phyloP scores from a whole-genome alignment of 2,888 invertebrate genomes.

The Carpatolechia fugitivella region DNA sequence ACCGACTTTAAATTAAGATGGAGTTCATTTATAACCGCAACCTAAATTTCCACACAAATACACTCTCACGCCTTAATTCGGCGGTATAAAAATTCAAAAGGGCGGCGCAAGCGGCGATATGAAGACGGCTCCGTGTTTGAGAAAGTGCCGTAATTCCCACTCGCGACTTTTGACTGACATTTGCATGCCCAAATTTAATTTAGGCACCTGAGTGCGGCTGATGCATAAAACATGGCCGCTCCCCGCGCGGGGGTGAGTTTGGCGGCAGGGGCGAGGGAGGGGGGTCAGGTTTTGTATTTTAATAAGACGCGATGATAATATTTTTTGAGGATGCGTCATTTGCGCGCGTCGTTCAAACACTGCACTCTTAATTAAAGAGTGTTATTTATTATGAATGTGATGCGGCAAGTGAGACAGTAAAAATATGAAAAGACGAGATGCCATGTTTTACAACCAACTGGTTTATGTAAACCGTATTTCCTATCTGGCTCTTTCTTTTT shows the following conservation, averaged over 20 bases:
- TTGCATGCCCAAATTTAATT: slow-evolving; percentile 61
- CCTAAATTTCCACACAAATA: no score
- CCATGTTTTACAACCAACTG: background rate
- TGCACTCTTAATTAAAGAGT: slow-evolving; percentile 14
- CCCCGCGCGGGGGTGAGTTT: background rate
- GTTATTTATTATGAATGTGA: slow-evolving; percentile 15
- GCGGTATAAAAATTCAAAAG: slow-evolving; percentile 44
- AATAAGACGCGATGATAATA: slow-evolving; percentile 48
- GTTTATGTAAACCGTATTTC: background rate
- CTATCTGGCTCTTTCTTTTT: no score
- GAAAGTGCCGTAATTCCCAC: slow-evolving; percentile 34
- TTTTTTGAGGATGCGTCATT: slow-evolving; percentile 23
- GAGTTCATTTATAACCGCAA: no score
- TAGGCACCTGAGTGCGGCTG: slow-evolving; percentile 51
- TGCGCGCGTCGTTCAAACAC: slow-evolving; percentile 1
- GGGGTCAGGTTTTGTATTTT: slow-evolving; percentile 50
- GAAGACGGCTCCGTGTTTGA: slow-evolving; percentile 27
- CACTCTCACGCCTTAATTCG: slow-evolving; percentile 33
- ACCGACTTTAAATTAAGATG: no score
- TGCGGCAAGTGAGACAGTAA: background rate
- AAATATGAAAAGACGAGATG: background rate
- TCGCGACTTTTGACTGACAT: slow-evolving; percentile 56
- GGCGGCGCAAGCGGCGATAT: slow-evolving; percentile 31
- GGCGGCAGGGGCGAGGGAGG: background rate
- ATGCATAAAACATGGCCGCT: slow-evolving; percentile 57